A percentile compares a stretch with the other conserved stretches of the same genome.
phyloP scores from a whole-genome alignment of 2,113 vertebrate genomes.

The Ameiurus melas region DNA sequence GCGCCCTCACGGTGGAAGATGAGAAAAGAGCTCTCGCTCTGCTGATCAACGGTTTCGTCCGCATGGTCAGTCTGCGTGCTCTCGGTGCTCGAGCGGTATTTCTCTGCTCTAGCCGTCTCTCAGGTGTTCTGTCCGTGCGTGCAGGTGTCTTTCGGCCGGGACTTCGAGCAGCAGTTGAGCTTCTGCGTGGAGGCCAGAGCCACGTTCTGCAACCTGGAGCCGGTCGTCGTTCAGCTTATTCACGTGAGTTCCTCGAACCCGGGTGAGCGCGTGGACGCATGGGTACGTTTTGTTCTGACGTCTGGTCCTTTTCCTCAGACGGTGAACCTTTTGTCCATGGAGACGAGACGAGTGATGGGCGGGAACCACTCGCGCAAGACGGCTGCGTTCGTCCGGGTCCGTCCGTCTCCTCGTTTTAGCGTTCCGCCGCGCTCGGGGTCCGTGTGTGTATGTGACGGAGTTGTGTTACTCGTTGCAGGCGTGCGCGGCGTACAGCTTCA shows the following conservation, averaged over 20 bases:
- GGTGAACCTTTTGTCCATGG: slow-evolving; percentile 94
- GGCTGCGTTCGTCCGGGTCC: slow-evolving; percentile 91
- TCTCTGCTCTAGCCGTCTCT: no score
- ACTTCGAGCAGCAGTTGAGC: slow-evolving; percentile 97
- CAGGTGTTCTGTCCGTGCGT: neutral
- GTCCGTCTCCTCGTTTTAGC: slow-evolving; percentile 67
- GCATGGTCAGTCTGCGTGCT: slow-evolving; percentile 80
- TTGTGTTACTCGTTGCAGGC: slow-evolving; percentile 73
- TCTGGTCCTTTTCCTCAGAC: slow-evolving; percentile 68
- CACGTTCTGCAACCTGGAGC: slow-evolving; percentile 94
- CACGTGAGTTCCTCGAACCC: slow-evolving; percentile 79
- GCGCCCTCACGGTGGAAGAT: slow-evolving; percentile 92
- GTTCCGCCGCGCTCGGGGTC: neutral
- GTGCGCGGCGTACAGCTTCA: slow-evolving; percentile 97
- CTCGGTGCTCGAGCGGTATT: no score
- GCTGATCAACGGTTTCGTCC: slow-evolving; percentile 93
- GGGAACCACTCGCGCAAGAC: slow-evolving; percentile 96
- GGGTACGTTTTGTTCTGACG: neutral
- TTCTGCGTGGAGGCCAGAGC: slow-evolving; percentile 96
- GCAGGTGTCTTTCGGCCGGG: slow-evolving; percentile 94
- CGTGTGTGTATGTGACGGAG: neutral
- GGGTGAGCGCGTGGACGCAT: neutral
- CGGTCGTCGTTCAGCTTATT: slow-evolving; percentile 90
- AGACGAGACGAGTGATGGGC: slow-evolving; percentile 91
- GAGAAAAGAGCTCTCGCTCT: slow-evolving; percentile 87